These are phyloP conservation scores for Candoia aspera DNA, from an alignment of 2,113 vertebrate species.

Conservation along the genomic window DNA sequence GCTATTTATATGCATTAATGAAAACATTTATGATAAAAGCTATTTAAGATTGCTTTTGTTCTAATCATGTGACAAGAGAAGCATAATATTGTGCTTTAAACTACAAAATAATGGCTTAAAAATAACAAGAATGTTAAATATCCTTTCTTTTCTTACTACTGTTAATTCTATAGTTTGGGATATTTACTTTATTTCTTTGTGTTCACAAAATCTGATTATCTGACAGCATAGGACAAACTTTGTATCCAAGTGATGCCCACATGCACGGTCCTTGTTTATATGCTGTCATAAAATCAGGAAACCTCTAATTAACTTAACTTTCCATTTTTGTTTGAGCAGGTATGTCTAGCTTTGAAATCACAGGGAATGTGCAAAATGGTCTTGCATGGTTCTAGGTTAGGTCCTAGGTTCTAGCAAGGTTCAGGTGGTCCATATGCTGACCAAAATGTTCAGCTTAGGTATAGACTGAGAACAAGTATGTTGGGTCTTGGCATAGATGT, in stretches of 20 bases:
- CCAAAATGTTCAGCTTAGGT: neutral
- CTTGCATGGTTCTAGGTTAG: neutral
- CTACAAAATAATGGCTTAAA: neutral
- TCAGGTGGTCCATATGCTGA: neutral
- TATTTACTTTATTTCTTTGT: neutral
- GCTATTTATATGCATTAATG: slow-evolving; percentile 10
- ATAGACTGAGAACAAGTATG: neutral
- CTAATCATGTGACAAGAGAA: neutral
- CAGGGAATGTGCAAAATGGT: neutral
- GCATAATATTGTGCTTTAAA: neutral
- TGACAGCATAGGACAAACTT: neutral
- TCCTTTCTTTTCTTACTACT: neutral
- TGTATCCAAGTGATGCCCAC: neutral
- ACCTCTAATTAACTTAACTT: neutral
- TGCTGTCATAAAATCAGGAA: neutral
- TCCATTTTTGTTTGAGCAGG: neutral
- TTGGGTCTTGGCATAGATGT: neutral
- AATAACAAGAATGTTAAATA: neutral
- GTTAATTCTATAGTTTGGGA: slow-evolving; percentile 11
- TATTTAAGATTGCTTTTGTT: neutral
- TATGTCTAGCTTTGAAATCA: neutral
- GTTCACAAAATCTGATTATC: neutral
- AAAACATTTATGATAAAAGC: slow-evolving; percentile 32
- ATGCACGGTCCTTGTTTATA: neutral
- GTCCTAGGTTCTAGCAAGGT: neutral